phyloP scores from a whole-genome alignment of 2,797 vertebrate species.

The Hemitrygon akajei region DNA sequence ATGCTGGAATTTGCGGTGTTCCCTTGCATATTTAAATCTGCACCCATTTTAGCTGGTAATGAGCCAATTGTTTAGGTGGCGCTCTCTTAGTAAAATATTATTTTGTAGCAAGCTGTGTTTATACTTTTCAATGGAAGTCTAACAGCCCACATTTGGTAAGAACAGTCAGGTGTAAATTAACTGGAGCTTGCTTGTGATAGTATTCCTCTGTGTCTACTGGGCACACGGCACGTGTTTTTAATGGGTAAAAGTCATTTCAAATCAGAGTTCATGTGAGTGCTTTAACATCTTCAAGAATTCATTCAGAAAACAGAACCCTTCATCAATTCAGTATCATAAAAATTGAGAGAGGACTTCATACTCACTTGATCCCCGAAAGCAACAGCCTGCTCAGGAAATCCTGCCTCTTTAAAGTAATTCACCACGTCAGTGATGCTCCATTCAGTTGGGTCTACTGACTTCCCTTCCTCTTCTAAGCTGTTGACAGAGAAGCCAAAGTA shows the following conservation, averaged over 20 bases:
- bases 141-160: background rate
- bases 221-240: background rate
- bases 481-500: slow-evolving; percentile 23
- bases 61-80: background rate
- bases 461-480: slow-evolving; percentile 61
- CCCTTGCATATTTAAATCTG: background rate
- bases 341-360: slow-evolving; percentile 25
- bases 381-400: slow-evolving; percentile 76
- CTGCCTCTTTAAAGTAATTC: slow-evolving; percentile 72
- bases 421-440: slow-evolving; percentile 81
- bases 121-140: background rate
- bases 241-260: background rate
- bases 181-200: background rate
- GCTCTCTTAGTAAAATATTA: background rate
- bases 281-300: background rate
- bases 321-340: background rate
- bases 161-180: background rate
- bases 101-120: background rate
- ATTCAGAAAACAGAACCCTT: background rate
- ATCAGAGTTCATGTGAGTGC: background rate
- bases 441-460: slow-evolving; percentile 60
- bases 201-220: background rate
- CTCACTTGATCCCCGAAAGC: slow-evolving; percentile 78
- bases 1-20: too few species aligned
- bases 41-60: background rate